These are phyloP conservation scores for Thunnus maccoyii DNA, from an alignment of 2,113 vertebrate species.

Conservation along the genomic window DNA sequence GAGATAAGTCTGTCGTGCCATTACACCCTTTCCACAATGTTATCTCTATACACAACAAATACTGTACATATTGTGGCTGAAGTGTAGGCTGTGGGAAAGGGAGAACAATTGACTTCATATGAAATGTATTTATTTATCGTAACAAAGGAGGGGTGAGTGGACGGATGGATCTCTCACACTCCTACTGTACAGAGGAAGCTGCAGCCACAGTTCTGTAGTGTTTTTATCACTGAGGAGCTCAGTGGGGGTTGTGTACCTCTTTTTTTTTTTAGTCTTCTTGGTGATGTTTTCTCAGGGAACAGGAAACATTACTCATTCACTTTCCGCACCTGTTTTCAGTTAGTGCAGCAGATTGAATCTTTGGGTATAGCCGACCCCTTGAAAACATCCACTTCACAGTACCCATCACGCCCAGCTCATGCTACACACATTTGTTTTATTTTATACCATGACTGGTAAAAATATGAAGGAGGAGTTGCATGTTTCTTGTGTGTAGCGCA, in stretches of 20 bases:
- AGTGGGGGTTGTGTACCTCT: fast-evolving
- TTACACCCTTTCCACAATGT: not conserved
- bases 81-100: not conserved
- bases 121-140: slow-evolving; percentile 4
- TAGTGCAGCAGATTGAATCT: slow-evolving; percentile 21
- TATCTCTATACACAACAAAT: not conserved
- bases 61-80: not conserved
- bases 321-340: slow-evolving; percentile 54
- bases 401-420: not conserved
- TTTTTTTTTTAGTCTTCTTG: not conserved
- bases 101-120: not conserved
- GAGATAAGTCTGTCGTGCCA: not conserved
- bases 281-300: not conserved
- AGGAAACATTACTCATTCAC: slow-evolving; percentile 1
- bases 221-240: not conserved
- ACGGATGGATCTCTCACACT: not conserved
- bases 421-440: slow-evolving; percentile 1
- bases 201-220: not conserved
- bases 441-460: not conserved
- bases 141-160: not conserved
- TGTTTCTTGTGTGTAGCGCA: no score
- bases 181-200: slow-evolving; percentile 3
- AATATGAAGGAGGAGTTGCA: not conserved
- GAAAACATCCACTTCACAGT: not conserved
- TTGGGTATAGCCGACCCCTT: not conserved